These are phyloP conservation scores for Probosciger aterrimus DNA, from an alignment of 2,113 vertebrate species.

Conservation along the genomic window DNA sequence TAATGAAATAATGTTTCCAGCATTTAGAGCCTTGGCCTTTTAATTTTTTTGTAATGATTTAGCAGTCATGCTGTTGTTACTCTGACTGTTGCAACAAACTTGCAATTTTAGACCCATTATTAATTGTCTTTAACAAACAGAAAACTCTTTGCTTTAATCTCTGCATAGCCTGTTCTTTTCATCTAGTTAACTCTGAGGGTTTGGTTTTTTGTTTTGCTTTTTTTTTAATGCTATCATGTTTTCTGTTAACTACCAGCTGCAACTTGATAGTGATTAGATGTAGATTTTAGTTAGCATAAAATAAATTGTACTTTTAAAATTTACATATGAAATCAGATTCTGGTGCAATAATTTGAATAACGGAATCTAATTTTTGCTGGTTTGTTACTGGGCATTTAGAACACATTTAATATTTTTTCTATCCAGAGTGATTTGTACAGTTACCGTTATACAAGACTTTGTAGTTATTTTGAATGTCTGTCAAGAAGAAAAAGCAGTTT, in stretches of 20 bases:
- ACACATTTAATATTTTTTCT: neutral
- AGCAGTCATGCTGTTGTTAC: neutral
- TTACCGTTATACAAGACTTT: neutral
- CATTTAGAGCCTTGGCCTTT: neutral
- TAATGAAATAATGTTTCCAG: neutral
- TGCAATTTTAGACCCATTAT: neutral
- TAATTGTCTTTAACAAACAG: neutral
- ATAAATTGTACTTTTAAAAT: neutral
- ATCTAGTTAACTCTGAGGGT: neutral
- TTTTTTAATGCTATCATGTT: neutral
- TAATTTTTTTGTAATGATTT: neutral
- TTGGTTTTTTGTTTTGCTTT: neutral
- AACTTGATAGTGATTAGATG: neutral
- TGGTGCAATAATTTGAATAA: neutral
- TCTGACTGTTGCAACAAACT: neutral
- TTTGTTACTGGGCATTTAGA: neutral
- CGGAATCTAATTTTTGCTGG: neutral
- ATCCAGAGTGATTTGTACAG: neutral
- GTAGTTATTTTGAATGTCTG: neutral
- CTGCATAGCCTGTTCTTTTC: neutral
- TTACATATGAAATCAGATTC: neutral
- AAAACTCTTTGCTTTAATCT: neutral
- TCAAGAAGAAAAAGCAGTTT: neutral
- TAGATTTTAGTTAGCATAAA: neutral
- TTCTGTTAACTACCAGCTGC: neutral